Percentiles rank a stretch among this genome's conserved stretches.
phyloP scores from a whole-genome alignment of 2,888 invertebrate genomes.

The Cephus spinipes region DNA sequence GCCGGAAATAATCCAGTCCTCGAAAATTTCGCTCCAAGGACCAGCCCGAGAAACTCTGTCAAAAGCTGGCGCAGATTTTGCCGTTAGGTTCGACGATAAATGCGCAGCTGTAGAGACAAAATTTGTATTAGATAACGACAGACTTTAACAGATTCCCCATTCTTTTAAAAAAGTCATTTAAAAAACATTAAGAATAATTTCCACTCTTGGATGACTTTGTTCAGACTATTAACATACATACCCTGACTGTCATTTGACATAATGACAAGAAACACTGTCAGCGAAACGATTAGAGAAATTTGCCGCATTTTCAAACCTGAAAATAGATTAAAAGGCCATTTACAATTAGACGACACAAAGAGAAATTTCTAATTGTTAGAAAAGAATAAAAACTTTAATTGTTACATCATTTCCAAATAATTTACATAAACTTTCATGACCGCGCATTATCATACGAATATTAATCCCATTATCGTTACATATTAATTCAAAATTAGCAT shows the following conservation, averaged over 20 bases:
- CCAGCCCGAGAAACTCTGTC: constrained; percentile 27
- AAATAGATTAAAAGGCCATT: not conserved
- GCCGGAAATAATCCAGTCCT: constrained; percentile 50
- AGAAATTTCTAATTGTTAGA: not conserved
- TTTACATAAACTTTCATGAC: not conserved
- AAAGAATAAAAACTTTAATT: not conserved
- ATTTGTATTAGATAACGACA: not conserved
- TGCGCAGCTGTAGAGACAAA: not conserved
- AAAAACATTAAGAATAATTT: not conserved
- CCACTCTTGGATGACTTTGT: not conserved
- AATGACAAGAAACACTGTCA: not conserved
- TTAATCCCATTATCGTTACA: not conserved
- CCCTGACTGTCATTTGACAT: not conserved
- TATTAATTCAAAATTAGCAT: not conserved
- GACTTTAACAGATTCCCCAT: too few relatives aligned
- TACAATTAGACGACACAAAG: not conserved
- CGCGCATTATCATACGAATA: not conserved
- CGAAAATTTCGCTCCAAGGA: constrained; percentile 58
- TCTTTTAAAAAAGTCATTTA: not conserved
- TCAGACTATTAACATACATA: not conserved
- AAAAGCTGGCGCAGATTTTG: not conserved
- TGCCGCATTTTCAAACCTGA: not conserved
- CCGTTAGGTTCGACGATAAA: not conserved
- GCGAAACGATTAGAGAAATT: not conserved
- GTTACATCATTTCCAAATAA: not conserved